A percentile compares a stretch with the other conserved stretches of the same genome.
Conservation (phyloP, 2,888 invertebrate genomes). For the Amblyjoppa proteus region DNA sequence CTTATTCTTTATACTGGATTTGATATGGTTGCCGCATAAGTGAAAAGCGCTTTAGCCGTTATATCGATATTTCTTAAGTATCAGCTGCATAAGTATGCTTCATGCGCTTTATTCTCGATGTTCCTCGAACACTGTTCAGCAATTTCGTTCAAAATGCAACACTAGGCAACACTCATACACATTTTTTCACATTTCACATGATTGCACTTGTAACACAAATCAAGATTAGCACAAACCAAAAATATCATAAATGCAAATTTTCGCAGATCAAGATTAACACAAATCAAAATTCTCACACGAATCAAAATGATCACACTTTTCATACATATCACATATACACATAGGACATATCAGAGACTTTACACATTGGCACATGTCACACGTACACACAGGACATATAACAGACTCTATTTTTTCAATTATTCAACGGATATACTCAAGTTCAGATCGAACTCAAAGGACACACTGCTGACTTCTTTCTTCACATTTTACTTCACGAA, state of each 20-base stretch:
- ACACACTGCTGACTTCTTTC: conserved; percentile 3
- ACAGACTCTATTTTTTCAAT: background rate
- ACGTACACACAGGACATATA: background rate
- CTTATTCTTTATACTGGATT: conserved; percentile 52
- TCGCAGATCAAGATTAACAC: background rate
- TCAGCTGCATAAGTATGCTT: conserved; percentile 60
- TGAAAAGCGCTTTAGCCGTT: conserved; percentile 55
- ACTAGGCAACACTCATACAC: background rate
- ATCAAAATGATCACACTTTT: background rate
- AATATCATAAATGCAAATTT: background rate
- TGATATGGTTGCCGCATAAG: conserved; percentile 38
- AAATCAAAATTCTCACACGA: background rate
- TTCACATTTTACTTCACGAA: background rate
- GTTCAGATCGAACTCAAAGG: background rate
- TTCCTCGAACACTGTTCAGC: conserved; percentile 42
- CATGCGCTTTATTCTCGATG: conserved; percentile 49
- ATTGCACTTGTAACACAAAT: conserved; percentile 15
- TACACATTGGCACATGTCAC: background rate
- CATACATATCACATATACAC: background rate
- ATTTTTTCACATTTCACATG: conserved; percentile 10
- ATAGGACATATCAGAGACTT: background rate
- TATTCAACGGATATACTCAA: background rate
- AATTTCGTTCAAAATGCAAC: conserved; percentile 2
- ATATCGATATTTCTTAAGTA: conserved; percentile 12
- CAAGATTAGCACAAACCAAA: background rate